Conservation (phyloP, 2,113 vertebrate genomes). For the Syngnathoides biaculeatus region DNA sequence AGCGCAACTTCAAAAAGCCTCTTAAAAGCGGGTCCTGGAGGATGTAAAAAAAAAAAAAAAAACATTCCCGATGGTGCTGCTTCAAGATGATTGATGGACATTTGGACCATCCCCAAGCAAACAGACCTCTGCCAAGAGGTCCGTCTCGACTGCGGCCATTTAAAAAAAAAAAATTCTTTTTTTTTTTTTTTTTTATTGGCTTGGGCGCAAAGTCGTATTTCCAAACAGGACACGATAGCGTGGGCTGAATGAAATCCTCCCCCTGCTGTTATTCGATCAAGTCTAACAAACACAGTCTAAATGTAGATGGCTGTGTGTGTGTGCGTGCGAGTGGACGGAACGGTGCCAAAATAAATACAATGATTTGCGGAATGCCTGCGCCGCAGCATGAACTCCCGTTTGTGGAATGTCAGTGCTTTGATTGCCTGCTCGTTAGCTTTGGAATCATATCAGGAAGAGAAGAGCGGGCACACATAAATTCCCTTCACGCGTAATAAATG, state of each 20-base stretch:
- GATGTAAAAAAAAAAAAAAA: background rate
- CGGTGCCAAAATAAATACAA: constrained; percentile 66
- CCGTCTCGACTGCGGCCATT: background rate
- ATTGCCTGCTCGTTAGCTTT: constrained; percentile 59
- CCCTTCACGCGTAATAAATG: constrained; percentile 37
- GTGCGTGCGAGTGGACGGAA: constrained; percentile 11
- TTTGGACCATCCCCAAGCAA: background rate
- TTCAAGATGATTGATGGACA: constrained; percentile 2
- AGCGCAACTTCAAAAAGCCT: background rate
- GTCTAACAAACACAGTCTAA: constrained; percentile 56
- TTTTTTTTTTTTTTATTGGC: constrained; percentile 47
- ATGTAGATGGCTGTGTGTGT: constrained; percentile 32
- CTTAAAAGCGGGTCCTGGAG: background rate
- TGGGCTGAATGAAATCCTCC: constrained; percentile 28
- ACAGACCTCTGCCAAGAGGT: background rate
- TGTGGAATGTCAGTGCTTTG: constrained; percentile 42
- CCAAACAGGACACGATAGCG: background rate
- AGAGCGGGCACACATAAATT: constrained; percentile 56
- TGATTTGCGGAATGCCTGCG: constrained; percentile 51
- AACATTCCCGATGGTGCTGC: background rate
- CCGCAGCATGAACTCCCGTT: constrained; percentile 31
- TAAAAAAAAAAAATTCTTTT: too few relatives aligned
- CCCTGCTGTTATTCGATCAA: constrained; percentile 51
- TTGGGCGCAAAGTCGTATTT: constrained; percentile 20
- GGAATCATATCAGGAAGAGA: constrained; percentile 58